A percentile compares a stretch with the other conserved stretches of the same genome.
phyloP scores from a whole-genome alignment of 1,140 invertebrate species.

The Rhopalosiphum maidis region DNA sequence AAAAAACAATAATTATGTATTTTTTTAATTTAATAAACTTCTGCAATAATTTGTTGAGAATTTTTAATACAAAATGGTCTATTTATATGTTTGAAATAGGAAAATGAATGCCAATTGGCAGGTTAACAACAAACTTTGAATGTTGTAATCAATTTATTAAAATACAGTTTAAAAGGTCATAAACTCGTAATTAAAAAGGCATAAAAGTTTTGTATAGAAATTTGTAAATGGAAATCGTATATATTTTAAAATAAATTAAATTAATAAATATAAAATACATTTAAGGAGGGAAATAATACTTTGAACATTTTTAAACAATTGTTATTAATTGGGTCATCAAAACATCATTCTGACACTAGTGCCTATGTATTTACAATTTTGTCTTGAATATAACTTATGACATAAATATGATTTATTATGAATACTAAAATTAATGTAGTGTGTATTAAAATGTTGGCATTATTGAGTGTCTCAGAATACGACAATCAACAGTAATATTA shows the following conservation, averaged over 20 bases:
- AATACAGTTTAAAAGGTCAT: slow-evolving; percentile 40
- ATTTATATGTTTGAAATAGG: slow-evolving; percentile 48
- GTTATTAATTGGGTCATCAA: background rate
- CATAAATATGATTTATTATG: background rate
- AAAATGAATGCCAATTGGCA: slow-evolving; percentile 53
- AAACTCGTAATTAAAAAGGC: background rate
- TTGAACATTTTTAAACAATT: background rate
- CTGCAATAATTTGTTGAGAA: slow-evolving; percentile 47
- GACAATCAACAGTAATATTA: background rate
- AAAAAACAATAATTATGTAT: background rate
- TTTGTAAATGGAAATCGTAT: background rate
- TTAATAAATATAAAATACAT: background rate
- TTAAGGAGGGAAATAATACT: background rate
- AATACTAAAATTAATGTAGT: background rate
- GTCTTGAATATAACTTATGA: fast-evolving
- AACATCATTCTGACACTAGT: background rate
- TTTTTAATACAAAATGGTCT: slow-evolving; percentile 41
- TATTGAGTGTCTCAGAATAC: background rate
- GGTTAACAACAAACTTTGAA: slow-evolving; percentile 56
- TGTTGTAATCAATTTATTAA: slow-evolving; percentile 48
- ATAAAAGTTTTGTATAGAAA: background rate
- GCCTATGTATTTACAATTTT: background rate
- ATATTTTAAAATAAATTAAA: background rate
- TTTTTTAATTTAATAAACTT: slow-evolving; percentile 60
- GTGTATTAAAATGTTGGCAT: too few relatives aligned